A percentile compares a stretch with the other conserved stretches of the same genome.
phyloP scores from a whole-genome alignment of 2,797 vertebrate genomes.

The Leuciscus waleckii region DNA sequence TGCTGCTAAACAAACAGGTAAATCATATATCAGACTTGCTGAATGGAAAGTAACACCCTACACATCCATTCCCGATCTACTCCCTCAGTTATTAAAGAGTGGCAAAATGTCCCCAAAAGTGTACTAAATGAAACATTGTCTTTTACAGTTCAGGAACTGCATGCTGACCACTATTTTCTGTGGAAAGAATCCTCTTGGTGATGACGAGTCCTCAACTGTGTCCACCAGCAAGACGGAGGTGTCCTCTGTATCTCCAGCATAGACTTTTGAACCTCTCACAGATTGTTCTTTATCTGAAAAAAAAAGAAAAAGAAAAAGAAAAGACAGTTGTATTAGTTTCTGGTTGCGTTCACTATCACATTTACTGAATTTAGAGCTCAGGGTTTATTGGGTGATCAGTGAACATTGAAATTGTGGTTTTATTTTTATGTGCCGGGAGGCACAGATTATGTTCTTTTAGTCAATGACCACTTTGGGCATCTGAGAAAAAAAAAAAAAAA shows the following conservation, averaged over 20 bases:
- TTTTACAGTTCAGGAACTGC: constrained; percentile 74
- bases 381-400: too few relatives aligned
- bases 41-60: not conserved
- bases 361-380: too few relatives aligned
- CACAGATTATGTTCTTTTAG: too few relatives aligned
- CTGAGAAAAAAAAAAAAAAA: not conserved
- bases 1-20: constrained; percentile 73
- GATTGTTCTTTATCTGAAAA: not conserved
- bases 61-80: not conserved
- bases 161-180: constrained; percentile 79
- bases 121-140: not conserved
- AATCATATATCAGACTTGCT: not conserved
- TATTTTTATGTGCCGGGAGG: too few relatives aligned
- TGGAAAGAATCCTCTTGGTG: constrained; percentile 75
- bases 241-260: constrained; percentile 75
- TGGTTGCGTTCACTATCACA: too few relatives aligned
- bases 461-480: too few relatives aligned
- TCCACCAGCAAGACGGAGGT: constrained; percentile 79
- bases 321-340: too few relatives aligned
- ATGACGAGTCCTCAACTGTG: constrained; percentile 70
- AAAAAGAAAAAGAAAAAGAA: not conserved
- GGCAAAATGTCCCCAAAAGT: not conserved
- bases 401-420: too few relatives aligned
- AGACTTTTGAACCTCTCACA: constrained; percentile 44
- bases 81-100: not conserved